phyloP scores from a whole-genome alignment of 35 echinoderm and acorn worm genomes.

The Heliocidaris erythrogramma region DNA sequence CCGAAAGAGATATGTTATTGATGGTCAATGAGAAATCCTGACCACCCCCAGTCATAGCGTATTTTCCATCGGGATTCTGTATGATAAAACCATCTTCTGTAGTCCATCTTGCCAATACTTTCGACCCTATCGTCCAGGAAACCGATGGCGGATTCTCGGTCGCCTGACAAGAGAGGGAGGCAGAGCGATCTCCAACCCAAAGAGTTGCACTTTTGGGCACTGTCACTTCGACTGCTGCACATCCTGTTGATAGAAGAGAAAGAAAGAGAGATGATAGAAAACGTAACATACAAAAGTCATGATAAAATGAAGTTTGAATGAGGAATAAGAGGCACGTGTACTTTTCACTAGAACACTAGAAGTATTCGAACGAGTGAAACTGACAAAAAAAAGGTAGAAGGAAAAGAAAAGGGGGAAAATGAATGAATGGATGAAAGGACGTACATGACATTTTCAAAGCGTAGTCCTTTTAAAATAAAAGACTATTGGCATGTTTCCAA shows the following conservation, averaged over 20 bases:
- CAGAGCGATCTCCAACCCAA: neutral
- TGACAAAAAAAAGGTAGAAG: too few species aligned
- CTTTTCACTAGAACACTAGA: too few species aligned
- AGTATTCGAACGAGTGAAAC: too few species aligned
- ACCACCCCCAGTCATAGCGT: neutral
- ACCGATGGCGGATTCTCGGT: neutral
- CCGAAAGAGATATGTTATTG: neutral
- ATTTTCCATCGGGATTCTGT: neutral
- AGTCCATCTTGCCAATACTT: neutral
- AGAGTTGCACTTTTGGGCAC: neutral
- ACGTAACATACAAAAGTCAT: neutral
- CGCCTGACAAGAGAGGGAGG: neutral
- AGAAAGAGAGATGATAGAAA: neutral
- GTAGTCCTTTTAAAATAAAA: too few species aligned
- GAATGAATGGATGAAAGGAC: too few species aligned
- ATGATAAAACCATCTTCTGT: neutral
- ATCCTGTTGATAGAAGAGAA: neutral
- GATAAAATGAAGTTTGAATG: neutral
- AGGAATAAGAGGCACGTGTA: too few species aligned
- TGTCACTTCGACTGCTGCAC: neutral
- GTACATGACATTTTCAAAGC: too few species aligned
- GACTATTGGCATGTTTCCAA: too few species aligned
- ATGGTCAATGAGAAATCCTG: neutral
- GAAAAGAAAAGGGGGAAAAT: too few species aligned
- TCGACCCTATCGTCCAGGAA: neutral